Percentiles rank a stretch among this genome's conserved stretches.
Conservation (phyloP, 2,888 invertebrate species). For the Caenorhabditis macrosperma region DNA sequence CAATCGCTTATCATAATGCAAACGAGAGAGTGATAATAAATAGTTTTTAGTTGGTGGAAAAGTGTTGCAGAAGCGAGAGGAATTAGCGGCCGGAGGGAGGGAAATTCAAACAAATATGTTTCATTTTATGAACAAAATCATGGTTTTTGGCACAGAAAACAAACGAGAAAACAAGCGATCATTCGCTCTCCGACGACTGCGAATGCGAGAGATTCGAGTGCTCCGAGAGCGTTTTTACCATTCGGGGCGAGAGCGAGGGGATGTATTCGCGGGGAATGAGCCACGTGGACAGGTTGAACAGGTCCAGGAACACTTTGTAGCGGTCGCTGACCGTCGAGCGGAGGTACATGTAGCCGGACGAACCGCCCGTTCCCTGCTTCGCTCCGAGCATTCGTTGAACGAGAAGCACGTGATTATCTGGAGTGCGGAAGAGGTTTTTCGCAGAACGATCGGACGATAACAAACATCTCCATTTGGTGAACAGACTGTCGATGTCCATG, state of each 20-base stretch:
- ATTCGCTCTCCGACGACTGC: conserved; percentile 50
- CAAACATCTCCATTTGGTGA: conserved; percentile 98
- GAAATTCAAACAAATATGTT: conserved; percentile 6
- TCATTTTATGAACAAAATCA: conserved; percentile 47
- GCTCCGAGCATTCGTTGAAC: conserved; percentile 99
- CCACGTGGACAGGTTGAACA: conserved; percentile 97
- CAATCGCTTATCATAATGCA: conserved; percentile 49
- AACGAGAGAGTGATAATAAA: conserved; percentile 53
- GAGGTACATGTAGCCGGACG: conserved; percentile 97
- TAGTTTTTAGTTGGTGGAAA: conserved; percentile 18
- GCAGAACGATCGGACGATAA: neutral
- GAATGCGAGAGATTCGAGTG: conserved; percentile 71
- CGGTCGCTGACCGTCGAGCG: conserved; percentile 97
- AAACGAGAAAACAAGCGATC: neutral
- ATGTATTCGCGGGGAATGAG: conserved; percentile 92
- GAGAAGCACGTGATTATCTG: conserved; percentile 98
- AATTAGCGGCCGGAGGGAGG: too few relatives aligned
- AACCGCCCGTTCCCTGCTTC: conserved; percentile 97
- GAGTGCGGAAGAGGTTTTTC: conserved; percentile 72
- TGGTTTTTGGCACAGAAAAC: neutral
- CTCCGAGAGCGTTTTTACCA: conserved; percentile 82
- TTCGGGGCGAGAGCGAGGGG: conserved; percentile 89
- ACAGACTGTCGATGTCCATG: conserved; percentile 97
- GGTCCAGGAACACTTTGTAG: conserved; percentile 97
- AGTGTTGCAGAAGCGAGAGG: neutral